These are phyloP conservation scores for Paelopatides confundens DNA, from an alignment of 53 echinoderm and acorn worm species.

Conservation along the genomic window DNA sequence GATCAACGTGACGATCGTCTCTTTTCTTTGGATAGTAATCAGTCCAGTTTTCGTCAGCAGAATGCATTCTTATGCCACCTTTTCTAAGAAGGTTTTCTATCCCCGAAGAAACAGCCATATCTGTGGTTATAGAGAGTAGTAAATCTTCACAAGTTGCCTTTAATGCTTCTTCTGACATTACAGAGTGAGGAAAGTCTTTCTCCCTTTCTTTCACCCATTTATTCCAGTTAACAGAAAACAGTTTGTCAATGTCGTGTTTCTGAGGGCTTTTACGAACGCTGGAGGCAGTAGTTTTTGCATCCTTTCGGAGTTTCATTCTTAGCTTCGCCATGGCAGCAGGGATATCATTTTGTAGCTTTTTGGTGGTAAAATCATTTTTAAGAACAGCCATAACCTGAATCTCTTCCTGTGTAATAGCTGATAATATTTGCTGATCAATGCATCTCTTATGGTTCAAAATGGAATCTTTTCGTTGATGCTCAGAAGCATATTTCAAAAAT, in stretches of 20 bases:
- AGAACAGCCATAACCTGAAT: not conserved
- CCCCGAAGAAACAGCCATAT: slow-evolving; percentile 7
- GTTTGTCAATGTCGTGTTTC: not conserved
- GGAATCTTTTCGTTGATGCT: not conserved
- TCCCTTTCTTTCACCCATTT: not conserved
- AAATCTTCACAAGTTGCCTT: not conserved
- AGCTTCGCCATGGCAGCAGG: not conserved
- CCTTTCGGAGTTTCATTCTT: not conserved
- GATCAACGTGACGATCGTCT: no score
- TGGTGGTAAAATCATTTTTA: not conserved
- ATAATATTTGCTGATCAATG: not conserved
- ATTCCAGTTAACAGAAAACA: not conserved
- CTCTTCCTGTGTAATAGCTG: not conserved
- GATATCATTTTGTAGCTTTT: not conserved
- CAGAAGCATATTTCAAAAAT: not conserved
- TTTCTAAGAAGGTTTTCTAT: not conserved
- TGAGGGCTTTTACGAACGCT: not conserved
- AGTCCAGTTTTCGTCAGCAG: not conserved
- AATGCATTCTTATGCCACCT: not conserved
- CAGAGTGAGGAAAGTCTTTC: not conserved
- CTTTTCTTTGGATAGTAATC: not conserved
- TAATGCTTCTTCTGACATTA: not conserved
- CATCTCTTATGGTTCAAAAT: not conserved
- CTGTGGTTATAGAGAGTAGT: not conserved
- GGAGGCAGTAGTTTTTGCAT: not conserved